These are phyloP conservation scores for Carabus problematicus DNA, from an alignment of 2,888 invertebrate genomes.

Conservation along the genomic window DNA sequence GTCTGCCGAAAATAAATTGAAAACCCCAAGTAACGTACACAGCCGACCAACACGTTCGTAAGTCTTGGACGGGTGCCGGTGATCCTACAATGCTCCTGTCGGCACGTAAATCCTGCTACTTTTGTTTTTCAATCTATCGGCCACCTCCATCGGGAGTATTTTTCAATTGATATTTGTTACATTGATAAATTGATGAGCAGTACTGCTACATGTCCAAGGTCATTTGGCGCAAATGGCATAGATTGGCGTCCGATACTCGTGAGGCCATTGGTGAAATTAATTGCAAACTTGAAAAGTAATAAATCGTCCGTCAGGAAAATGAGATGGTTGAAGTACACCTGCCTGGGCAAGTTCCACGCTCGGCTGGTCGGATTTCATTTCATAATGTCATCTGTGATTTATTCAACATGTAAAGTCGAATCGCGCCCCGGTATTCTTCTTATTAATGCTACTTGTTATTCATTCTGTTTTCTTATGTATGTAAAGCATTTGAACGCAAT, in stretches of 20 bases:
- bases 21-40: neutral
- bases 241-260: too few species aligned
- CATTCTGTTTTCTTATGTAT: too few species aligned
- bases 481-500: too few species aligned
- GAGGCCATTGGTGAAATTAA: constrained; percentile 4
- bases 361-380: constrained; percentile 8
- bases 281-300: constrained; percentile 19
- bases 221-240: too few species aligned
- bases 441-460: too few species aligned
- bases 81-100: neutral
- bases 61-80: too few species aligned
- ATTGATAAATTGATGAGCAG: constrained; percentile 28
- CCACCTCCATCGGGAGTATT: too few species aligned
- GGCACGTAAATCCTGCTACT: neutral
- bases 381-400: constrained; percentile 8
- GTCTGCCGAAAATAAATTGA: constrained; percentile 22
- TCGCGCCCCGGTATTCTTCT: too few species aligned
- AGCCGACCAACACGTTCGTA: too few species aligned
- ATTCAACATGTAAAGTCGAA: neutral
- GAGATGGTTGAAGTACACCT: constrained; percentile 14
- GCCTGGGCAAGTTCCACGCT: neutral
- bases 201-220: too few species aligned
- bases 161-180: constrained; percentile 14
- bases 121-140: constrained; percentile 16
- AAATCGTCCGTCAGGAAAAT: constrained; percentile 9